Conservation (phyloP, 2,113 vertebrate genomes). For the Litocranius walleri region DNA sequence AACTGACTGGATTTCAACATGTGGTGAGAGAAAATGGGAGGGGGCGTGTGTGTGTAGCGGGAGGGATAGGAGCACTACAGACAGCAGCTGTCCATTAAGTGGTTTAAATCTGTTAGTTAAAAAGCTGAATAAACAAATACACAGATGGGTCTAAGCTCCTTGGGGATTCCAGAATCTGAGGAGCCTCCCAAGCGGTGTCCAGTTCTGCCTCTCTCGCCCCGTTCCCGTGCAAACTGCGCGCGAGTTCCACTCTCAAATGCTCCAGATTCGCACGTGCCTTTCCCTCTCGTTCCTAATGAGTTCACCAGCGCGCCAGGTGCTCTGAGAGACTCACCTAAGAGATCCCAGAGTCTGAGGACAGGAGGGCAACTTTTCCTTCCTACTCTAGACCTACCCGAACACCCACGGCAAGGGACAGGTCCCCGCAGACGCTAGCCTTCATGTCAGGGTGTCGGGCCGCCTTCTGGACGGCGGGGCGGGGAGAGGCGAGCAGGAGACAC, state of each 20-base stretch:
- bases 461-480: neutral
- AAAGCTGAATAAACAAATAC: conserved; percentile 63
- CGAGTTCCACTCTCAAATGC: neutral
- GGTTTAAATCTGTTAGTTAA: conserved; percentile 53
- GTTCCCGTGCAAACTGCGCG: neutral
- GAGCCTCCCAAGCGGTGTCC: neutral
- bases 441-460: neutral
- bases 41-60: rapidly evolving
- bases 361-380: conserved; percentile 59
- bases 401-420: neutral
- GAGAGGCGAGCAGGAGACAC: neutral
- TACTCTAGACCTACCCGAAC: neutral
- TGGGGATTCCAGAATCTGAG: neutral
- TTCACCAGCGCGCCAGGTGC: neutral
- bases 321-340: neutral
- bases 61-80: neutral
- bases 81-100: conserved; percentile 56
- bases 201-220: neutral
- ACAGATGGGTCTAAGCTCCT: conserved; percentile 38
- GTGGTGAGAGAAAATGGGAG: neutral
- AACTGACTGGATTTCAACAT: conserved; percentile 47
- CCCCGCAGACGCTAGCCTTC: neutral
- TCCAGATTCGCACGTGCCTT: neutral
- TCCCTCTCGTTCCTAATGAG: neutral
- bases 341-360: neutral